Evolutionary conservation across 2,113 vertebrate genomes (phyloP).

Genomic region (Kryptolebias marmoratus): DNA sequence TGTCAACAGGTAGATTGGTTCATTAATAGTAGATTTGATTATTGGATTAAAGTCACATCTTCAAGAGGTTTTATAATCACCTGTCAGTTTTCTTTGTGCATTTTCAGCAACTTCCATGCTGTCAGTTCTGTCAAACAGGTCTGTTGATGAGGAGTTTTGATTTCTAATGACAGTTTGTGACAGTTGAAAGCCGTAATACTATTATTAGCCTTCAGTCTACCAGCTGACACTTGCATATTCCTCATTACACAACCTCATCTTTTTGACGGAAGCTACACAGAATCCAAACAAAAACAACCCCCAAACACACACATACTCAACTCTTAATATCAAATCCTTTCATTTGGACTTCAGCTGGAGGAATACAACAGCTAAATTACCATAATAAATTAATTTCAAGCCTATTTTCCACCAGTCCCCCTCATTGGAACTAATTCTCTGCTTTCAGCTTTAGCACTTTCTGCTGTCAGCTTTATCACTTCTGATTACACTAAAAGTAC

Average conservation of each 20-base stretch:
- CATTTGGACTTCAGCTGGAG: constrained; percentile 4
- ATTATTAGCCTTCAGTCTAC: neutral
- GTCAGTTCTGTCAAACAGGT: neutral
- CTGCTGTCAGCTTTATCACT: neutral
- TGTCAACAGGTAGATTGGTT: neutral
- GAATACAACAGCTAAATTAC: constrained; percentile 16
- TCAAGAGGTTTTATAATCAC: neutral
- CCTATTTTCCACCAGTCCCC: neutral
- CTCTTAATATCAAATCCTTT: neutral
- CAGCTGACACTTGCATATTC: constrained; percentile 2
- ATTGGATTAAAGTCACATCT: constrained; percentile 4
- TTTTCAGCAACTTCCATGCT: neutral
- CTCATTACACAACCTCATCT: neutral
- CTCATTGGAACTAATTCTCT: constrained; percentile 11
- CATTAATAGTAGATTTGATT: neutral
- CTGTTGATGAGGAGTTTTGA: neutral
- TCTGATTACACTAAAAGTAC: constrained; percentile 10
- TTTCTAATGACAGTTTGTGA: neutral
- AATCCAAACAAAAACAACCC: neutral
- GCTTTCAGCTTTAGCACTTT: neutral
- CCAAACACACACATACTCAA: neutral
- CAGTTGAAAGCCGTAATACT: neutral
- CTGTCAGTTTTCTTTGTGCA: constrained; percentile 8
- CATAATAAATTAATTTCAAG: constrained; percentile 2
- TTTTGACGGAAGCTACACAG: neutral